Conservation (phyloP, 2,888 invertebrate species). For the Gandaritis pyraliata region DNA sequence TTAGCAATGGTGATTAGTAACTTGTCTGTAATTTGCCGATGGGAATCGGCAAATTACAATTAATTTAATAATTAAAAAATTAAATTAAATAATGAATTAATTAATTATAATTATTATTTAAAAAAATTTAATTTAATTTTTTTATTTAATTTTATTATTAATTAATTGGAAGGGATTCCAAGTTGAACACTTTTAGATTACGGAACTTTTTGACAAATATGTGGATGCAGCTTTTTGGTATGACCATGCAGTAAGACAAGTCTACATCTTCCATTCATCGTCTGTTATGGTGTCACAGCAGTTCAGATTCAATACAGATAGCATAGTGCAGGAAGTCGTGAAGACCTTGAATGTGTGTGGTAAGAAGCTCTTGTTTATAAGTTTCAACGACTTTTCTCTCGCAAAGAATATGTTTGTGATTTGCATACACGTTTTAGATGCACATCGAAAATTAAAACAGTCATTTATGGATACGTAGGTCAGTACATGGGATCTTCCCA, state of each 20-base stretch:
- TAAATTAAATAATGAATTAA: no score
- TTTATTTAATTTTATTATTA: no score
- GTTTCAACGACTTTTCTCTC: conserved; percentile 75
- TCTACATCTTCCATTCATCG: conserved; percentile 84
- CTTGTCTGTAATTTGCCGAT: conserved; percentile 85
- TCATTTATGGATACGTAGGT: conserved; percentile 83
- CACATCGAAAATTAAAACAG: conserved; percentile 86
- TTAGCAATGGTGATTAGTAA: conserved; percentile 83
- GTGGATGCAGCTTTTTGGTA: conserved; percentile 82
- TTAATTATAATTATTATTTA: no score
- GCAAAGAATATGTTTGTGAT: conserved; percentile 81
- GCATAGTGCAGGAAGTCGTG: conserved; percentile 74
- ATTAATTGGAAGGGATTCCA: no score
- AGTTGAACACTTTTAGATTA: conserved; percentile 77
- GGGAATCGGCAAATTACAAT: no score
- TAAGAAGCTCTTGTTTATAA: conserved; percentile 79
- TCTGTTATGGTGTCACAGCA: conserved; percentile 84
- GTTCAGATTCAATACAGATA: conserved; percentile 83
- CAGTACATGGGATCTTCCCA: conserved; percentile 87
- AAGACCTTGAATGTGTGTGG: conserved; percentile 80
- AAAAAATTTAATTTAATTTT: no score
- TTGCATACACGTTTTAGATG: conserved; percentile 80
- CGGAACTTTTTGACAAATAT: conserved; percentile 85
- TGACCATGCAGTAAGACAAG: conserved; percentile 81
- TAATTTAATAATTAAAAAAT: no score